Base-by-base conservation (phyloP, 2,888 invertebrate species). In the Emesis castigata region DNA sequence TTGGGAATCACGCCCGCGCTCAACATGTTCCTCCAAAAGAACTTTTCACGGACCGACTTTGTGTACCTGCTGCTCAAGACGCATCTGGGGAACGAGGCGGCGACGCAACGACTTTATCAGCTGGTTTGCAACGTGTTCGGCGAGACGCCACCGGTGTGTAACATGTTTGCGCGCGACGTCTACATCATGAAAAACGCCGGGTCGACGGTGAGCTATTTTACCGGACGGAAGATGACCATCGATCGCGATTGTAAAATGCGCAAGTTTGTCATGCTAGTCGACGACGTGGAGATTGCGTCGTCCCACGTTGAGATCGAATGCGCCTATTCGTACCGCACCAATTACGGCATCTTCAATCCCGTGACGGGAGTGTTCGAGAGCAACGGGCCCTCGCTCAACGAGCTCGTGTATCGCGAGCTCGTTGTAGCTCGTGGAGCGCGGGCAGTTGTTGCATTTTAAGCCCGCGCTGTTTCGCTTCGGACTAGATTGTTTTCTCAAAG, bases 401-500 rank as follows among this genome's bases (percentile, higher is more conserved):
- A 69, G 31, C 53, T 69, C 53, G 69, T 69, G 26, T 69, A 69
- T 56, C 69, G 69, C 53, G 56, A 69, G 69, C 31, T 31, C 56
- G n/a, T 56, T 56, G n/a, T n/a, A n/a, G 31, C 69, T 56, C 56
- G 16, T 69, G 31, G 56, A 56, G 53, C 56, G 56, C 56, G 56
- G 29, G 5, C 69, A 26, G 14, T 20, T 48, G 69, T 26, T 56
- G 29, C 3, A 56, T 34, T 56, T 58, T 18, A 69, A 69, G 56
- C 69, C 69, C n/a, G 56, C 69, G 9, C 69, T 69, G n/a, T 69
- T 69, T 69, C 31, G 31, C 26, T 69, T 69, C 69, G 56, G 29
- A 69, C 69, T 69, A 20, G 69, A 69, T 26, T 69, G 69, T 69
- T 69, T 22, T 53, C 56, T 69, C 53, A 69, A 69, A 14, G 69